phyloP scores from a whole-genome alignment of 2,113 vertebrate species.

The Corapipo altera region DNA sequence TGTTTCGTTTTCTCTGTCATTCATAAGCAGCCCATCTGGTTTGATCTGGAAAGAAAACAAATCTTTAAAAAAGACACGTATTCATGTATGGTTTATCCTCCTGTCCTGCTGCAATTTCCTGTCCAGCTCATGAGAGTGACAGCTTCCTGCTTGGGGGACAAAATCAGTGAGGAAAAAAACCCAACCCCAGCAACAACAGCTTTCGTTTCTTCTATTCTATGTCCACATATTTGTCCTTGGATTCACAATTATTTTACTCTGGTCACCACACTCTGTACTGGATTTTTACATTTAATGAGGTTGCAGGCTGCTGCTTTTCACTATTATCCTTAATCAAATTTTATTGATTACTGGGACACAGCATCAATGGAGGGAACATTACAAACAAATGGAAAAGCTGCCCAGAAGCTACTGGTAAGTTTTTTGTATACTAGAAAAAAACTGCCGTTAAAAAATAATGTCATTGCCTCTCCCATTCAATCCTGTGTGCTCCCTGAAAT shows the following conservation, averaged over 20 bases:
- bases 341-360: not conserved
- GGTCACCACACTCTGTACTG: not conserved
- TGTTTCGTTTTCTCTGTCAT: not conserved
- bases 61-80: not conserved
- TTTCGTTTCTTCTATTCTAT: not conserved
- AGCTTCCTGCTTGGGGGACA: not conserved
- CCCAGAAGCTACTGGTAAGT: not conserved
- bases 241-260: not conserved
- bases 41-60: not conserved
- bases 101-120: not conserved
- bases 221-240: not conserved
- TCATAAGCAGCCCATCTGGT: not conserved
- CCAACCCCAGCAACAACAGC: not conserved
- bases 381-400: slow-evolving; percentile 36
- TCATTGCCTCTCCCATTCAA: not conserved
- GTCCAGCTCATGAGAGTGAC: not conserved
- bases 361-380: not conserved
- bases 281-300: slow-evolving; percentile 28
- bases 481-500: not conserved
- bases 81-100: not conserved
- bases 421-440: not conserved
- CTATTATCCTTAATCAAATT: slow-evolving; percentile 22
- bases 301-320: slow-evolving; percentile 42
- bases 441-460: not conserved
- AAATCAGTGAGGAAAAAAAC: not conserved